Base-by-base conservation (phyloP, 2,888 invertebrate genomes). In the Adineta ricciae region DNA sequence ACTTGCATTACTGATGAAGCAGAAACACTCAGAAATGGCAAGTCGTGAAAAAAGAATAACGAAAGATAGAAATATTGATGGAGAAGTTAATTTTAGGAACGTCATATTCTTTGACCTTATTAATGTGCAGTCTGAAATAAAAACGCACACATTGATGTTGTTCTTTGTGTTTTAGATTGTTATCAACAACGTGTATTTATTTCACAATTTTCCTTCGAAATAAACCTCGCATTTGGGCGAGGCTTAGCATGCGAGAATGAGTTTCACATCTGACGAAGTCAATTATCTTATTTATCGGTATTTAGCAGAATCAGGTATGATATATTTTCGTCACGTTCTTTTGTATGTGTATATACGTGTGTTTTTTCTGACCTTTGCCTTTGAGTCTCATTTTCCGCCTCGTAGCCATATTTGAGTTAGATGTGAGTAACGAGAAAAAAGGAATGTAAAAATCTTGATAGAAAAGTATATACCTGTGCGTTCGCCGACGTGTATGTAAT, bases 211-310 rank as follows among this genome's bases (percentile, higher is more conserved):
- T 64, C 19, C 27, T 27, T 64, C 19, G 14, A 19, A 64, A 64
- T 32, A 19, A 19, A 32, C 64, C 64, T 64, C 64, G 64, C 19
- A 32, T 36, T 32, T 19, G 2, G 16, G 32, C 64, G 64, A 64
- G 64, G 64, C 1, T 16, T 78, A 78, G 8, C n/a, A 78, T 78
- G 78, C 24, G 41, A 78, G 78, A 84, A 98, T 98, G 97, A 97
- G 96, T 93, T 97, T 97, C 92, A 96, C 96, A 88, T 97, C 97
- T 91, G 98, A 99, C 92, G 98, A 99, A 93, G 96, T 99, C 19
- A 99, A 99, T 92, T 99, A 96, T 91, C 93, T 99, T 88, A 97
- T 99, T 87, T 99, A 97, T 91, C 93, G 98, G 89, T 99, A 99
- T 91, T 93, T 99, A 87, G 97, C 97, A 91, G 99, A 99, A 92